Base-by-base conservation (phyloP, 2,888 invertebrate genomes). In the Heliconius aoede region DNA sequence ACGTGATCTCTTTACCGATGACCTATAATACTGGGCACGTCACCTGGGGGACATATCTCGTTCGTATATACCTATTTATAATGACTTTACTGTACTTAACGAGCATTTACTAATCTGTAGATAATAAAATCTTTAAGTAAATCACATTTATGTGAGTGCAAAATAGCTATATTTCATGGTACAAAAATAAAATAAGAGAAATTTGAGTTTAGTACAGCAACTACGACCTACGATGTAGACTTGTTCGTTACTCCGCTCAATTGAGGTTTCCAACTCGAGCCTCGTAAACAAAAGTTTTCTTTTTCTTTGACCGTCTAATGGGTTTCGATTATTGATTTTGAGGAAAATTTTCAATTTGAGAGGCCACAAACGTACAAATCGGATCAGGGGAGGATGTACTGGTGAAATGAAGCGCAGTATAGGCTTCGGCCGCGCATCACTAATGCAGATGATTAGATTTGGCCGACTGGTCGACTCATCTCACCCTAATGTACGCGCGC, bases 361-460 rank as follows among this genome's bases (percentile, higher is more conserved):
- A 82, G 80, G 80, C 82, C 81, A 82, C 84, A 85, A 83, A 84
- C 80, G 81, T 82, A 83, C 82, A 87, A 87, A 88, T 85, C 83
- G 86, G 85, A 86, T 88, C 85, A 87, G 83, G 85, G 83, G 84
- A 84, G 84, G 84, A 87, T 87, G 85, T 88, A 87, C 86, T 86
- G 87, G 91, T 89, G 90, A 89, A 94, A 92, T 91, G 92, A 91
- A 91, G 89, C 93, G 91, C 86, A 90, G 86, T 91, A 91, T 91
- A 88, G 86, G 88, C 87, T 87, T 87, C 87, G 85, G 82, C 84
- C 84, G 88, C 83, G 88, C 92, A 92, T 89, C 85, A 89, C 86
- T 94, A 94, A 94, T 90, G 88, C 85, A 86, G 88, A 89, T 92
- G 90, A 94, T 93, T 94, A 93, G 94, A 94, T 94, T 92, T 90